These are phyloP conservation scores for Pollicipes pollicipes DNA, from an alignment of 1,140 invertebrate species.

Conservation along the genomic window DNA sequence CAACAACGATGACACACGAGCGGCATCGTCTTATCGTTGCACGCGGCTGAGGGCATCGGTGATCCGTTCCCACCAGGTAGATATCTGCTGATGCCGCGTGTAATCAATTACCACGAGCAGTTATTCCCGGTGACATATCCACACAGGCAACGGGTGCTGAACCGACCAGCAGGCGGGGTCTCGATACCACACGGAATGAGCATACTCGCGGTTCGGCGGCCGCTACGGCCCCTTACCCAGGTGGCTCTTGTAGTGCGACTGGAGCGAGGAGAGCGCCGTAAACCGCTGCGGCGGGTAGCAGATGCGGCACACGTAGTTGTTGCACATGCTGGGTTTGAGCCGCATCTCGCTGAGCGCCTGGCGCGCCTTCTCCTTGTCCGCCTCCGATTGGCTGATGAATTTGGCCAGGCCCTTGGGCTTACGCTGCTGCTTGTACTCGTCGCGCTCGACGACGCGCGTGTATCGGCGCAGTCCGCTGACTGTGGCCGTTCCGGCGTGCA, in stretches of 20 bases:
- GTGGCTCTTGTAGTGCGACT: conserved; percentile 47
- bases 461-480: not conserved
- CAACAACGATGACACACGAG: no score
- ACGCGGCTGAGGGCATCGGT: no score
- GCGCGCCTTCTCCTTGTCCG: conserved; percentile 29
- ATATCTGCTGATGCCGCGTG: no score
- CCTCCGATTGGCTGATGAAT: conserved; percentile 30
- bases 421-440: conserved; percentile 16
- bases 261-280: conserved; percentile 42
- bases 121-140: no score
- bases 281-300: conserved; percentile 42
- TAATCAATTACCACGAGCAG: no score
- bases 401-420: conserved; percentile 37
- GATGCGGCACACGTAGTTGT: conserved; percentile 39
- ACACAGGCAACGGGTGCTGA: no score
- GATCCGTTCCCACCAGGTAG: no score
- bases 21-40: no score
- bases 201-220: no score
- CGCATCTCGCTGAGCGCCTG: conserved; percentile 30
- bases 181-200: no score
- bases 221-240: conserved; percentile 27
- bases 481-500: not conserved
- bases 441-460: conserved; percentile 11
- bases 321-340: conserved; percentile 17
- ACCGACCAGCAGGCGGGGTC: no score